Conservation (phyloP, 1,140 invertebrate species). For the Watersipora subatra region DNA sequence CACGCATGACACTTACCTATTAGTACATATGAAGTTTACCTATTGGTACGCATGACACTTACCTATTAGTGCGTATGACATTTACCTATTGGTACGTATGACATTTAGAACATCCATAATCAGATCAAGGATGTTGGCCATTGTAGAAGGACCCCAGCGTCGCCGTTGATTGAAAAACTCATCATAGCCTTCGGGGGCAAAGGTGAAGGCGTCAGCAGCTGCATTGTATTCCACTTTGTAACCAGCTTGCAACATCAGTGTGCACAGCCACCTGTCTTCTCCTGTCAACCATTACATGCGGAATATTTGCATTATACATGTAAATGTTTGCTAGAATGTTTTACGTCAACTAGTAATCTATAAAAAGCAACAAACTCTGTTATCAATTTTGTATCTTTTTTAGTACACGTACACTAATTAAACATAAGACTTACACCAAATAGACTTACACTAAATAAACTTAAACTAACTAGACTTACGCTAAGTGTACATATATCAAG, state of each 20-base stretch:
- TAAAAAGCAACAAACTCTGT: not conserved
- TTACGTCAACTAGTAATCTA: too few species aligned
- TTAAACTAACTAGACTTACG: too few species aligned
- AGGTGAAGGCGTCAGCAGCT: conserved; percentile 51
- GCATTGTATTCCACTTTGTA: conserved; percentile 53
- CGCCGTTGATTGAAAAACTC: conserved; percentile 53
- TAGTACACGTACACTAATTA: too few species aligned
- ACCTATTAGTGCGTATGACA: not conserved
- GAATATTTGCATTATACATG: too few species aligned
- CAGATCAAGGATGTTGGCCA: conserved; percentile 53
- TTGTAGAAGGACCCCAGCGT: conserved; percentile 53
- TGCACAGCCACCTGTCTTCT: conserved; percentile 54
- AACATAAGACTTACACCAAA: too few species aligned
- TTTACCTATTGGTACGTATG: conserved; percentile 14
- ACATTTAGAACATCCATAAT: conserved; percentile 40
- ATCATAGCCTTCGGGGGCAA: conserved; percentile 49
- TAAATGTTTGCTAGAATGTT: too few species aligned
- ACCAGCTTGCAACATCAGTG: conserved; percentile 49
- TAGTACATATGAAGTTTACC: conserved; percentile 6
- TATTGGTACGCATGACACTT: not conserved
- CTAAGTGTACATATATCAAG: too few species aligned
- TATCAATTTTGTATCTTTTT: too few species aligned
- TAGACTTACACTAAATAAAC: too few species aligned
- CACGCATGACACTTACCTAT: not conserved
- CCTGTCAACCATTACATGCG: conserved; percentile 29